phyloP scores from a whole-genome alignment of 2,888 invertebrate genomes.

The Volucella zonaria region DNA sequence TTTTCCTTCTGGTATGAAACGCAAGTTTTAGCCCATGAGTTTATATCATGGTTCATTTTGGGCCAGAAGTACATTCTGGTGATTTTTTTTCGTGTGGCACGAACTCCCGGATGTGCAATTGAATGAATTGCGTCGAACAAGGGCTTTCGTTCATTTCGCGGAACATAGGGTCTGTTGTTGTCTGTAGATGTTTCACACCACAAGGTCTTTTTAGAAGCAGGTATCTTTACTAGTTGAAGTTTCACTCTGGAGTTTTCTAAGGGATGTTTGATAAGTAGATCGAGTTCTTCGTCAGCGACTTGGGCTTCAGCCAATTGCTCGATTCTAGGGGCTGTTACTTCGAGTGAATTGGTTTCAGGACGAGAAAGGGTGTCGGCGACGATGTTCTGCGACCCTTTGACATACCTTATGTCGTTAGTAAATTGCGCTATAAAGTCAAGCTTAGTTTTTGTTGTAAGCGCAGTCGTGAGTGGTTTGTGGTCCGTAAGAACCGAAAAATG shows the following conservation, averaged over 20 bases:
- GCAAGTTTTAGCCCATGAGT: too few species aligned
- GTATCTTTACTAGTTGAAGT: not conserved
- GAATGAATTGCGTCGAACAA: slow-evolving; percentile 3
- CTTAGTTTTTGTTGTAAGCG: slow-evolving; percentile 5
- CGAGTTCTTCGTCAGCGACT: not conserved
- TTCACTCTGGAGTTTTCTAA: not conserved
- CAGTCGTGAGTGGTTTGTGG: slow-evolving; percentile 13
- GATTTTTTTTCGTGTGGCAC: slow-evolving; percentile 9
- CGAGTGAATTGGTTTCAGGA: too few species aligned
- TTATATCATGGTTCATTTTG: too few species aligned
- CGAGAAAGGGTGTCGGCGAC: slow-evolving; percentile 1
- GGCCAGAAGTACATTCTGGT: not conserved
- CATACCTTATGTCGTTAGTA: too few species aligned
- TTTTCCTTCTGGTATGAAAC: not conserved
- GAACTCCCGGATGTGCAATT: not conserved
- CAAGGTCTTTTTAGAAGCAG: not conserved
- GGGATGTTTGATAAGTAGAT: not conserved
- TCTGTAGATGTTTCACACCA: slow-evolving; percentile 25
- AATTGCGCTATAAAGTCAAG: not conserved
- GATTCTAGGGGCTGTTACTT: too few species aligned
- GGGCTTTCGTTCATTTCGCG: not conserved
- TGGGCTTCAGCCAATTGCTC: not conserved
- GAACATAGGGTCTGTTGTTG: slow-evolving; percentile 19
- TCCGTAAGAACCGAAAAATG: not conserved
- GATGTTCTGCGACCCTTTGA: slow-evolving; percentile 15